Percentiles rank a stretch among this genome's conserved stretches.
phyloP scores from a whole-genome alignment of 2,797 vertebrate genomes.

The Paramormyrops hopkinsi region DNA sequence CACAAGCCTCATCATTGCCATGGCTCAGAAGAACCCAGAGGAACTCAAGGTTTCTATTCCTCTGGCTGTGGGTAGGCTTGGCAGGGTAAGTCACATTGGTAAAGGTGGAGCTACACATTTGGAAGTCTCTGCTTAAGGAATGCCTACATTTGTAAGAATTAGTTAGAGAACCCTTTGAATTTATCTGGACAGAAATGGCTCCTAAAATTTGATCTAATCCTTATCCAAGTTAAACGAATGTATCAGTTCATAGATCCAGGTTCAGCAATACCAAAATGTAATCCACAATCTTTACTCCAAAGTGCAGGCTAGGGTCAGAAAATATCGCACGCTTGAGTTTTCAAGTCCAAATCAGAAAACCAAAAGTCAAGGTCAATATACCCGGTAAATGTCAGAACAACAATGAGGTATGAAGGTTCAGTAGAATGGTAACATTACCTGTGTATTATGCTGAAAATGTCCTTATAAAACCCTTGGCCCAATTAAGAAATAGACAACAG shows the following conservation, averaged over 20 bases:
- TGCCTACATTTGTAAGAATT: neutral
- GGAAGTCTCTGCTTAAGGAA: neutral
- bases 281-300: neutral
- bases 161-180: neutral
- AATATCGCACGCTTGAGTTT: neutral
- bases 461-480: neutral
- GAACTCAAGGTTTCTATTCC: conserved; percentile 94
- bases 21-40: conserved; percentile 78
- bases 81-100: conserved; percentile 66
- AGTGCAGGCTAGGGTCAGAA: neutral
- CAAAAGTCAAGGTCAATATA: neutral
- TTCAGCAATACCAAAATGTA: neutral
- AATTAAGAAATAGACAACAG: neutral
- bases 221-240: neutral
- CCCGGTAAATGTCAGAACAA: neutral
- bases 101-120: neutral
- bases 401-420: neutral
- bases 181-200: neutral
- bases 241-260: neutral
- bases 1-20: conserved; percentile 71
- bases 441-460: neutral
- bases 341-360: neutral
- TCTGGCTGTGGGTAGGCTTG: conserved; percentile 83
- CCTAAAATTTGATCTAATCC: neutral
- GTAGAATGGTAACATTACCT: neutral